These are phyloP conservation scores for Tetragonula carbonaria DNA, from an alignment of 2,888 invertebrate species.

Conservation along the genomic window DNA sequence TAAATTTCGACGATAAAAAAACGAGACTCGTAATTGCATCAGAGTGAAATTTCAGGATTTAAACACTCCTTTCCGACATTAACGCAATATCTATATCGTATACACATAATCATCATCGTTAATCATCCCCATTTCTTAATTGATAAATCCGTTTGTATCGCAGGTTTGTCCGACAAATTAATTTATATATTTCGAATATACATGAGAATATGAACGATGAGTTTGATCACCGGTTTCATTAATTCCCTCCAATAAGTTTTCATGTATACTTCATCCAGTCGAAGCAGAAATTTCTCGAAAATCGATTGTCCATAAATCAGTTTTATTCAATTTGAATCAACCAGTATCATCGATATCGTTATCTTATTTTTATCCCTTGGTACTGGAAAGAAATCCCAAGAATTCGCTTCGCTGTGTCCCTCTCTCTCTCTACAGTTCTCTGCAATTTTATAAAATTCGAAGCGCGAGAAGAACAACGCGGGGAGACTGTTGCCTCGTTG, in stretches of 20 bases:
- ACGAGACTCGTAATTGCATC: neutral
- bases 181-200: neutral
- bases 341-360: no score
- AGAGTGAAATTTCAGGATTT: neutral
- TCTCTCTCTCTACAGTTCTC: no score
- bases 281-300: neutral
- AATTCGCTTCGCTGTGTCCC: no score
- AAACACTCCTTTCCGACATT: no score
- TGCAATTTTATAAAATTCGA: no score
- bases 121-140: conserved; percentile 8
- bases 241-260: neutral
- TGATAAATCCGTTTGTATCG: conserved; percentile 7
- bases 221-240: neutral
- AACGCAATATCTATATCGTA: no score
- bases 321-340: no score
- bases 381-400: no score
- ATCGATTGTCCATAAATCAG: no score
- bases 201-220: neutral
- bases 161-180: conserved; percentile 5
- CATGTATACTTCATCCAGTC: neutral
- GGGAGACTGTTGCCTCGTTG: no score
- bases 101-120: neutral
- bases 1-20: neutral
- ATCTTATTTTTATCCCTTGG: no score
- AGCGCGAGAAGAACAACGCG: no score